These are phyloP conservation scores for Zaprionus davidi DNA, from an alignment of 1,140 invertebrate genomes.

Conservation along the genomic window DNA sequence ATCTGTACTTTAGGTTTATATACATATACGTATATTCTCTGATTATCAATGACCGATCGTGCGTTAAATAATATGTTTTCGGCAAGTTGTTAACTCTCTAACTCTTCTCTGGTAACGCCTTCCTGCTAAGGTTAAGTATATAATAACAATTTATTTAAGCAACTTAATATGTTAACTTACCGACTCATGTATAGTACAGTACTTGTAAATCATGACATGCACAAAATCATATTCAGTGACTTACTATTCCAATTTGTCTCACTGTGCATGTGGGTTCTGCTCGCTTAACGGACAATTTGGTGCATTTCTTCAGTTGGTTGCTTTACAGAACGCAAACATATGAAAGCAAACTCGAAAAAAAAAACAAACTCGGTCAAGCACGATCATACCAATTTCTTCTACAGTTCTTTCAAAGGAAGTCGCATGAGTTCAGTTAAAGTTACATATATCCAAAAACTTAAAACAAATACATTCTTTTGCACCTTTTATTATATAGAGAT, in stretches of 20 bases:
- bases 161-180: background rate
- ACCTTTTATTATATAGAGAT: background rate
- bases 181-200: background rate
- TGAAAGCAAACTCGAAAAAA: slow-evolving; percentile 6
- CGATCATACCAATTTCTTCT: background rate
- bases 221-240: background rate
- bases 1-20: background rate
- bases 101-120: background rate
- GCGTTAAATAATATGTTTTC: slow-evolving; percentile 24
- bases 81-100: background rate
- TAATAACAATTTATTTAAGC: background rate
- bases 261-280: slow-evolving; percentile 23
- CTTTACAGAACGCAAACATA: slow-evolving; percentile 3
- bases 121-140: background rate
- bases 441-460: too few relatives aligned
- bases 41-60: background rate
- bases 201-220: background rate
- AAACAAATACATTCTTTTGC: too few relatives aligned
- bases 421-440: background rate
- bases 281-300: slow-evolving; percentile 7
- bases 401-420: background rate
- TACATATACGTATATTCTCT: background rate
- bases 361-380: slow-evolving; percentile 10
- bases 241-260: background rate
- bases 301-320: background rate